Evolutionary conservation across 1,140 invertebrate species (phyloP).

Genomic region (Zophobas morio): DNA sequence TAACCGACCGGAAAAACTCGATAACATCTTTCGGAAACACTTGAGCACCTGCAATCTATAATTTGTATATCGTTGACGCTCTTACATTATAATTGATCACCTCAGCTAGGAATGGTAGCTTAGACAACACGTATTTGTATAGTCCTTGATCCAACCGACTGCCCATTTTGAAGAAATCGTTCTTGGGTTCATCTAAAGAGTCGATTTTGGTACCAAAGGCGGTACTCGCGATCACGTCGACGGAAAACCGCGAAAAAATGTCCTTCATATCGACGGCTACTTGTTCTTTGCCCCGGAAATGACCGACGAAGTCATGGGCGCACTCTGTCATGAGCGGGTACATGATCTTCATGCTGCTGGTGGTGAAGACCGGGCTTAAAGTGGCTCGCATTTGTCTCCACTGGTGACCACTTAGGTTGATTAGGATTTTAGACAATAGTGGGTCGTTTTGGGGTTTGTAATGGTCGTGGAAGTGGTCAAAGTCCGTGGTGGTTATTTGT

Average conservation of each 20-base stretch:
- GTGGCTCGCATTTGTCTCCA: slow-evolving; percentile 67
- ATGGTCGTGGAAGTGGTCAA: slow-evolving; percentile 66
- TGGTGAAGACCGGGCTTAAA: slow-evolving; percentile 67
- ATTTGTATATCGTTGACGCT: slow-evolving; percentile 55
- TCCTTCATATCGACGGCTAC: slow-evolving; percentile 58
- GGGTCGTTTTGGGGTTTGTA: slow-evolving; percentile 66
- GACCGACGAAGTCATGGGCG: slow-evolving; percentile 60
- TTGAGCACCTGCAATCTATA: slow-evolving; percentile 63
- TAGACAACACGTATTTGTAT: too few relatives aligned
- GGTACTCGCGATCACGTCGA: slow-evolving; percentile 60
- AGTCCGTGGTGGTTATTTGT: slow-evolving; percentile 63
- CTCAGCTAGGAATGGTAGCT: too few relatives aligned
- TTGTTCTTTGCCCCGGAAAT: slow-evolving; percentile 60
- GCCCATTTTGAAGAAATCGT: slow-evolving; percentile 68
- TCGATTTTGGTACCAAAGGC: slow-evolving; percentile 67
- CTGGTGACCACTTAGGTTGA: slow-evolving; percentile 56
- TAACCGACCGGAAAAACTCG: slow-evolving; percentile 59
- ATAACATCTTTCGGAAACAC: slow-evolving; percentile 60
- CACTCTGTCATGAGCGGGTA: slow-evolving; percentile 63
- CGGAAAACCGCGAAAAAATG: slow-evolving; percentile 40
- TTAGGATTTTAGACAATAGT: slow-evolving; percentile 69
- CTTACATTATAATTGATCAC: slow-evolving; percentile 22
- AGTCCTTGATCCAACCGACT: slow-evolving; percentile 54
- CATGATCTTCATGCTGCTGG: slow-evolving; percentile 66
- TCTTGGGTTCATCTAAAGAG: slow-evolving; percentile 66